Conservation (phyloP, 2,888 invertebrate genomes). For the Entomobrya multifasciata region DNA sequence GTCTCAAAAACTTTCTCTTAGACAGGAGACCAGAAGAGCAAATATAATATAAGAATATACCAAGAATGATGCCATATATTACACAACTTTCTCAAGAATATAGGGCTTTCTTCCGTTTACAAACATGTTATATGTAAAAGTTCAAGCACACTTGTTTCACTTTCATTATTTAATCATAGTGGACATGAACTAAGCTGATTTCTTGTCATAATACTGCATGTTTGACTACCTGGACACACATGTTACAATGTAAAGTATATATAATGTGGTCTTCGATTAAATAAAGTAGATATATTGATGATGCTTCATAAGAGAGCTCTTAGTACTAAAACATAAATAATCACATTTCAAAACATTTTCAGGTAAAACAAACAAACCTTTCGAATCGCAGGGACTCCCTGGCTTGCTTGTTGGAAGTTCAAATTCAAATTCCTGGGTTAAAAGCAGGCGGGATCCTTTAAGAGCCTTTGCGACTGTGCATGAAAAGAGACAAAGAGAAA, state of each 20-base stretch:
- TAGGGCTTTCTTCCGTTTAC: neutral
- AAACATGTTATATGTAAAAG: neutral
- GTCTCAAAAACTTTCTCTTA: neutral
- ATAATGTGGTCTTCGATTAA: too few relatives aligned
- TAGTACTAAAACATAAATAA: neutral
- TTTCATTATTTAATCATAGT: neutral
- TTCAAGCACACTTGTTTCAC: neutral
- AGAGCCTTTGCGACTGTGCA: conserved; percentile 47
- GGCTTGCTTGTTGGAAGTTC: conserved; percentile 61
- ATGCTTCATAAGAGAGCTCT: neutral
- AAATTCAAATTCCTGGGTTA: conserved; percentile 59
- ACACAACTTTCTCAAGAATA: too few relatives aligned
- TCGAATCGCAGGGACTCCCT: conserved; percentile 60
- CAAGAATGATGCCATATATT: too few relatives aligned
- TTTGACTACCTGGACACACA: too few relatives aligned
- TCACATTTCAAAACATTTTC: neutral
- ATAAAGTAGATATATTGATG: too few relatives aligned
- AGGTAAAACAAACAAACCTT: conserved; percentile 54
- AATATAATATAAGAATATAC: too few relatives aligned
- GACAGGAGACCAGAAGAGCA: neutral
- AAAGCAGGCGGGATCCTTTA: conserved; percentile 49
- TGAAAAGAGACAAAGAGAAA: conserved; percentile 3
- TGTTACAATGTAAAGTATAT: too few relatives aligned
- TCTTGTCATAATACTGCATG: too few relatives aligned
- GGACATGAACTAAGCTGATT: neutral